phyloP scores from a whole-genome alignment of 2,888 invertebrate genomes.

The Hyppa rectilinea region DNA sequence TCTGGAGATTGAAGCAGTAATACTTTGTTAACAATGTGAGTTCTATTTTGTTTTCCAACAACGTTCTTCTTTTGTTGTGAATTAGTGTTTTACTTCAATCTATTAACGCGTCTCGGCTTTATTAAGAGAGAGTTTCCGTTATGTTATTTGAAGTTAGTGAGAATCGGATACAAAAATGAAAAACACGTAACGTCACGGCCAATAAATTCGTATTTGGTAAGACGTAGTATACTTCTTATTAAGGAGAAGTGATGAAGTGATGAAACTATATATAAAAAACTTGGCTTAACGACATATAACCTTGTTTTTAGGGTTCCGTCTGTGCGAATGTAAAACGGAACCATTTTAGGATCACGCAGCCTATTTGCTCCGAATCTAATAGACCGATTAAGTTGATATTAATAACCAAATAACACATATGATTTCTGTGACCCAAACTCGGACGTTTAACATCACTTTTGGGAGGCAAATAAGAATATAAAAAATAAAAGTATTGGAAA shows the following conservation, averaged over 20 bases:
- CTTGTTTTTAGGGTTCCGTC: too few species aligned
- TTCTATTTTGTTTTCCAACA: slow-evolving; percentile 35
- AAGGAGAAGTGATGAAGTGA: background rate
- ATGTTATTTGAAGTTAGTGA: slow-evolving; percentile 5
- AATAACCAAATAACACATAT: too few species aligned
- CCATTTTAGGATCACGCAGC: too few species aligned
- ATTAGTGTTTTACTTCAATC: slow-evolving; percentile 28
- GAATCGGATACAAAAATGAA: background rate
- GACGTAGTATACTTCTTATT: background rate
- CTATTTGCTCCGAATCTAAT: too few species aligned
- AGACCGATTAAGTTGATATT: too few species aligned
- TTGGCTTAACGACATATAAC: background rate
- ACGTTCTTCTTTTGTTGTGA: slow-evolving; percentile 20
- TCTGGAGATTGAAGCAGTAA: slow-evolving; percentile 44
- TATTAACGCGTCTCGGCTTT: slow-evolving; percentile 9
- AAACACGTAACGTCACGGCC: background rate
- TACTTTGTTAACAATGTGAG: slow-evolving; percentile 48
- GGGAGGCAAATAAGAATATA: too few species aligned
- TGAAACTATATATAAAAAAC: background rate
- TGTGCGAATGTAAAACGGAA: too few species aligned
- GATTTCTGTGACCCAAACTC: too few species aligned
- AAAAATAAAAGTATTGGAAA: too few species aligned
- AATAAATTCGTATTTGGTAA: background rate
- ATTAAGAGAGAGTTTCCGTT: slow-evolving; percentile 4
- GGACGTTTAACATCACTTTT: too few species aligned